A percentile compares a stretch with the other conserved stretches of the same genome.
Conservation (phyloP, 2,113 vertebrate genomes). For the Coreoperca whiteheadi region DNA sequence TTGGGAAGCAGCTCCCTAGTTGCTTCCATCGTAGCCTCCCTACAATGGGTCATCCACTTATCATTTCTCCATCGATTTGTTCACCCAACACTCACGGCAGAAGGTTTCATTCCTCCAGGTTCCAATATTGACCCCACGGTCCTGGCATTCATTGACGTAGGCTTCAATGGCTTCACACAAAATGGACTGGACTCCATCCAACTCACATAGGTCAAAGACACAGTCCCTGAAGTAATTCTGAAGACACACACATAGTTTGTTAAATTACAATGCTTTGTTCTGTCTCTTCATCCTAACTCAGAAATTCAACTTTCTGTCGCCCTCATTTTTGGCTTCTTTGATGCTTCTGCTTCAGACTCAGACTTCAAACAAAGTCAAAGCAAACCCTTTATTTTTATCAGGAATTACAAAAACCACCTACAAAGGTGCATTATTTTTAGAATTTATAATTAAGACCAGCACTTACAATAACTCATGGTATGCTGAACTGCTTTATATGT, state of each 20-base stretch:
- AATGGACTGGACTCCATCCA: constrained; percentile 76
- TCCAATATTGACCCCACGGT: constrained; percentile 83
- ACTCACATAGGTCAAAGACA: constrained; percentile 84
- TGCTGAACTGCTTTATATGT: background rate
- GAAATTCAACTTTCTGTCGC: background rate
- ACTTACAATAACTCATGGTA: too few species aligned
- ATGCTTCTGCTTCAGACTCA: background rate
- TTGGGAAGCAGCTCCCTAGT: background rate
- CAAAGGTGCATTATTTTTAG: background rate
- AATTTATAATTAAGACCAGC: background rate
- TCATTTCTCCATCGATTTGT: background rate
- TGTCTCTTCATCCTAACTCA: background rate
- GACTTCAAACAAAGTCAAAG: too few species aligned
- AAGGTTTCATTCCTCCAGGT: constrained; percentile 85
- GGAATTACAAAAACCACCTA: too few species aligned
- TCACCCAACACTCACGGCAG: constrained; percentile 76
- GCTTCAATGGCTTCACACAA: constrained; percentile 85
- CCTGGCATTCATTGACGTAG: constrained; percentile 84
- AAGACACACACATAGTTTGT: background rate
- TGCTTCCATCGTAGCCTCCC: background rate
- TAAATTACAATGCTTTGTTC: background rate
- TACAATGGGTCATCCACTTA: background rate
- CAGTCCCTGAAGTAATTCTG: constrained; percentile 83
- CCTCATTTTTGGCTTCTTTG: background rate
- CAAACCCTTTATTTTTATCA: too few species aligned